phyloP scores from a whole-genome alignment of 2,113 vertebrate species.

The Rattus rattus region DNA sequence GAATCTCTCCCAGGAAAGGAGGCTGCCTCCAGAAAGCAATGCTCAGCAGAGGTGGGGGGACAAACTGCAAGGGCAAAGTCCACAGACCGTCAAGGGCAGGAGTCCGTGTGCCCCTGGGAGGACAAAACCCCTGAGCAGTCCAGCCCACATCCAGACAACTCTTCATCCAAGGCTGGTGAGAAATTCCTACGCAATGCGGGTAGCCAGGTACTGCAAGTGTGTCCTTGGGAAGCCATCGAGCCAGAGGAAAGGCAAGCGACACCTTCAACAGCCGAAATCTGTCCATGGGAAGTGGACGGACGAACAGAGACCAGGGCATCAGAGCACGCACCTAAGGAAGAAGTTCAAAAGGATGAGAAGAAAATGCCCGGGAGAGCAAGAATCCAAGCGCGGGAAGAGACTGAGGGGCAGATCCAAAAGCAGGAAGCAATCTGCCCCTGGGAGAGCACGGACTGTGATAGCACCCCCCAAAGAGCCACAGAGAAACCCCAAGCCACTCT shows the following conservation, averaged over 20 bases:
- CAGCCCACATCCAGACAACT: neutral
- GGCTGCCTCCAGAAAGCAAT: neutral
- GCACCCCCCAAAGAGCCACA: neutral
- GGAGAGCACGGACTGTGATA: neutral
- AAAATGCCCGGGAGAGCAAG: neutral
- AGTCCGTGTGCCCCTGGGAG: neutral
- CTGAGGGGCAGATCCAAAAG: neutral
- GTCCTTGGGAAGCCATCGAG: conserved; percentile 58
- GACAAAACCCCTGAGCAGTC: neutral
- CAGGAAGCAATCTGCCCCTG: conserved; percentile 74
- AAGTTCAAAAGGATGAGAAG: conserved; percentile 30
- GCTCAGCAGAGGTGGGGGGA: neutral
- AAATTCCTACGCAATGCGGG: neutral
- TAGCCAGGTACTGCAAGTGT: neutral
- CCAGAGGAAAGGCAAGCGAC: conserved; percentile 32
- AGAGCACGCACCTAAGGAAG: neutral
- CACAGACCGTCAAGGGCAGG: neutral
- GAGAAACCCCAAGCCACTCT: neutral
- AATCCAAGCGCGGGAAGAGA: neutral
- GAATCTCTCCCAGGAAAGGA: neutral
- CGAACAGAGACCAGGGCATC: neutral
- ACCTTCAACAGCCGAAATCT: conserved; percentile 68
- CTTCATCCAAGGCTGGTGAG: neutral
- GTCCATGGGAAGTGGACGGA: conserved; percentile 77
- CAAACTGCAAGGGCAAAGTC: neutral